Percentiles rank a stretch among this genome's conserved stretches.
Evolutionary conservation across 2,113 vertebrate species (phyloP).

Genomic region (Anas platyrhynchos): DNA sequence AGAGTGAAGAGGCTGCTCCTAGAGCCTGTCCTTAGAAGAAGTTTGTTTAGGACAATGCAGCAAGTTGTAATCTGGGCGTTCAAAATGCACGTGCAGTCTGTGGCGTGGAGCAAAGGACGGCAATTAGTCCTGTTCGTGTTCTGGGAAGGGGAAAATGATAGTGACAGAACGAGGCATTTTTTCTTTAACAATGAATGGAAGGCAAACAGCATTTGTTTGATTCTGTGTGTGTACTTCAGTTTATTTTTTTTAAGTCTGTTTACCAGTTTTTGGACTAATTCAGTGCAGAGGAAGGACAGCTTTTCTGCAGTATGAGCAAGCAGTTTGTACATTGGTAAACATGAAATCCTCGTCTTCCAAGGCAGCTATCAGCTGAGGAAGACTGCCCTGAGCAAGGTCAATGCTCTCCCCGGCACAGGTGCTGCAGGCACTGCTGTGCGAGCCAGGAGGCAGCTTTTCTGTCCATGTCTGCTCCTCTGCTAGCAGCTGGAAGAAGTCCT

Average conservation of each 20-base stretch:
- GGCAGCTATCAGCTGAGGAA: not conserved
- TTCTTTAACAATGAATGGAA: not conserved
- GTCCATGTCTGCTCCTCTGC: rapidly evolving
- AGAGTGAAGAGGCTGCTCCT: not conserved
- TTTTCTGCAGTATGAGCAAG: not conserved
- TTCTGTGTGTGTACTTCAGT: not conserved
- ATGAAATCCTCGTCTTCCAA: rapidly evolving
- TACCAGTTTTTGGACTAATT: not conserved
- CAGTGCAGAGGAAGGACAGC: not conserved
- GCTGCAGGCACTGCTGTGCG: rapidly evolving
- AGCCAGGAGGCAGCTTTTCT: not conserved
- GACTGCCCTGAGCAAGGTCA: not conserved
- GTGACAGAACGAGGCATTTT: not conserved
- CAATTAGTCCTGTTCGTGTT: not conserved
- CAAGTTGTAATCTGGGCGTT: not conserved
- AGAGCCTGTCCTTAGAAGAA: not conserved
- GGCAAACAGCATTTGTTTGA: not conserved
- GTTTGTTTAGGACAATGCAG: not conserved
- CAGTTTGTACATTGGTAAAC: not conserved
- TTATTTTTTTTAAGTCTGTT: not conserved
- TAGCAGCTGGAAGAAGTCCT: no score
- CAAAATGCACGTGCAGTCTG: not conserved
- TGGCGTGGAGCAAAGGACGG: not conserved
- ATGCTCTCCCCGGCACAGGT: not conserved
- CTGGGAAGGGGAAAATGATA: not conserved